These are phyloP conservation scores for Scelioninae gen. 1 DNA, from an alignment of 2,888 invertebrate species.

Conservation along the genomic window DNA sequence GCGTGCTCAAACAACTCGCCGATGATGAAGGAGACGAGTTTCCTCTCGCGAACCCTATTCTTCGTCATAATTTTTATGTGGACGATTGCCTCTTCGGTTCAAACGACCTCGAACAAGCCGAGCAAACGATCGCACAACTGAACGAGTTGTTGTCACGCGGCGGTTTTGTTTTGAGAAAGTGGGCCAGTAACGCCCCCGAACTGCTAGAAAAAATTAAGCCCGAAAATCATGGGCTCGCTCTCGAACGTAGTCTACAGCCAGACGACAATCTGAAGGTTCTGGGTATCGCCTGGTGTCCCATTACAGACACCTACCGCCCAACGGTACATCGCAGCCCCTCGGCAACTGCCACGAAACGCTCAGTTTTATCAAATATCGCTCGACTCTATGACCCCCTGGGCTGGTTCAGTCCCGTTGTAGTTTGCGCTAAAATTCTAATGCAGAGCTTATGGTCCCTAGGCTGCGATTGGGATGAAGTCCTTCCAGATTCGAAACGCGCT, in stretches of 20 bases:
- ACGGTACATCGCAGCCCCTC: background rate
- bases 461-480: no score
- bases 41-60: background rate
- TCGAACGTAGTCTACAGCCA: background rate
- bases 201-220: background rate
- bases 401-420: no score
- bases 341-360: background rate
- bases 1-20: background rate
- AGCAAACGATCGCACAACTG: background rate
- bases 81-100: background rate
- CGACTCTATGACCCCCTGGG: no score
- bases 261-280: background rate
- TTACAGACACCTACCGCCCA: background rate
- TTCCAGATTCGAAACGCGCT: no score
- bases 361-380: no score
- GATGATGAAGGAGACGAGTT: background rate
- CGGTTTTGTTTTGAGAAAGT: slow-evolving; percentile 1
- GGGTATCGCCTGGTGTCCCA: background rate
- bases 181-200: background rate
- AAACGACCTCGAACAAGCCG: background rate
- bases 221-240: background rate
- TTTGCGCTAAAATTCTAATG: no score
- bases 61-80: background rate
- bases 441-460: no score
- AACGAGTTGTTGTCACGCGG: background rate